A percentile compares a stretch with the other conserved stretches of the same genome.
phyloP scores from a whole-genome alignment of 2,797 vertebrate genomes.

The Pristis pectinata region DNA sequence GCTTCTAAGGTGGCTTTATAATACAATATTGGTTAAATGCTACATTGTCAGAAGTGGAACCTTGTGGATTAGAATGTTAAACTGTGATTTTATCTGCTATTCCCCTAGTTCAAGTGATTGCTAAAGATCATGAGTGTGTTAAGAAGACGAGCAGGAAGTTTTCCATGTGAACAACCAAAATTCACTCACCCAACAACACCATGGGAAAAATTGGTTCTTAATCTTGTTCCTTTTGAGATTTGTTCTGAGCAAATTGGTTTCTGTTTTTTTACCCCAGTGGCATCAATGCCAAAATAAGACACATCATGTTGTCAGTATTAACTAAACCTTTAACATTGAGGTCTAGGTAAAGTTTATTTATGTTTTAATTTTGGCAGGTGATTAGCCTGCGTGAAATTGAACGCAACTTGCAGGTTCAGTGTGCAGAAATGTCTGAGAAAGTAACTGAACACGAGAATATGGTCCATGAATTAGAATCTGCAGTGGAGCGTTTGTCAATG shows the following conservation, averaged over 20 bases:
- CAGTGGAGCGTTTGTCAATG: conserved; percentile 63
- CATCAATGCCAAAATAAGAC: neutral
- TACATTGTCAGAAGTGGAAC: neutral
- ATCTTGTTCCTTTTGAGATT: neutral
- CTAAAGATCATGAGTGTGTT: neutral
- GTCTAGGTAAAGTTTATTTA: neutral
- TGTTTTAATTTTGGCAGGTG: conserved; percentile 58
- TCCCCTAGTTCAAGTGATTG: neutral
- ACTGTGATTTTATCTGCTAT: neutral
- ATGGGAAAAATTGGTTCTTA: neutral
- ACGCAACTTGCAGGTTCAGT: conserved; percentile 59
- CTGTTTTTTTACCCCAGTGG: neutral
- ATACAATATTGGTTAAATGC: no score
- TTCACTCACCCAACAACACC: neutral
- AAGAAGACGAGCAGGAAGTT: neutral
- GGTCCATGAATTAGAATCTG: conserved; percentile 61
- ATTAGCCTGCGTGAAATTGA: conserved; percentile 68
- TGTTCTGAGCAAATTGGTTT: neutral
- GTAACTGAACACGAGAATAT: conserved; percentile 57
- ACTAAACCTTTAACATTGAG: neutral
- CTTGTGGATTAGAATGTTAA: neutral
- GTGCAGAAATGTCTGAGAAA: conserved; percentile 69
- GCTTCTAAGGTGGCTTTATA: no score
- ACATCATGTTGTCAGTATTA: neutral
- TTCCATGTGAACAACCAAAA: neutral